Evolutionary conservation across 2,797 vertebrate genomes (phyloP), one percentile per base, ranked within the genome.

Genomic region (Spinus olivaceus): DNA sequence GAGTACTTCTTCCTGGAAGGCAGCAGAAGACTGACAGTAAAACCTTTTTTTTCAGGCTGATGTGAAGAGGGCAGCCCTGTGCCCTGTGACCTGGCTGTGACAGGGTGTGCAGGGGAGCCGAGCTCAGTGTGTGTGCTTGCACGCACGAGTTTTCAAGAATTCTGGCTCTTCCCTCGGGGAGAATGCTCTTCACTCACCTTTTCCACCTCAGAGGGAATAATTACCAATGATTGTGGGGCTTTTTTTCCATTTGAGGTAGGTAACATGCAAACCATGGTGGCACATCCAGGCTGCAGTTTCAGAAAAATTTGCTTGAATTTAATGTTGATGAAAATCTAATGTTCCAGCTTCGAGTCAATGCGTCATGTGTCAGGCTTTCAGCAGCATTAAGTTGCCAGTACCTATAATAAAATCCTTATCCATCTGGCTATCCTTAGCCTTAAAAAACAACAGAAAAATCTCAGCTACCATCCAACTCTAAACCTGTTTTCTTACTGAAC

Each of bases 391-490:
- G 72, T 92, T 97, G 95, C 94, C 95, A 95, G 77, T 92, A 81
- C 76, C 84, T 97, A 74, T 85, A 95, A 95, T 84, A 95, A 93
- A 96, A 92, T 91, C 80, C 77, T 69, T 86, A 94, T 77, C 96
- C 96, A 96, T 97, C 96, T 97, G 96, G 90, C 94, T 92, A 79
- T 77, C 88, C 91, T 78, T 86, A 85, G 56, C 92, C 79, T 65
- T 70, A 81, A 95, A 94, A 95, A 86, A 64, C 49, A 88, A 44
- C 35, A 81, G 81, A 93, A 94, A 92, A 54, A 51, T 77, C 74
- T 92, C 74, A 92, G 42, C 44, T 81, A 46, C 76, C 76, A 81
- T 77, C 83, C 91, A 94, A 2, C 13, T 66, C 65, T 80, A 87
- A 95, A 93, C 70, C 56, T 76, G 69, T 88, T 96, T 89, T 79